A percentile compares a stretch with the other conserved stretches of the same genome.
Conservation (phyloP, 2,888 invertebrate species). For the Neoascia interrupta region DNA sequence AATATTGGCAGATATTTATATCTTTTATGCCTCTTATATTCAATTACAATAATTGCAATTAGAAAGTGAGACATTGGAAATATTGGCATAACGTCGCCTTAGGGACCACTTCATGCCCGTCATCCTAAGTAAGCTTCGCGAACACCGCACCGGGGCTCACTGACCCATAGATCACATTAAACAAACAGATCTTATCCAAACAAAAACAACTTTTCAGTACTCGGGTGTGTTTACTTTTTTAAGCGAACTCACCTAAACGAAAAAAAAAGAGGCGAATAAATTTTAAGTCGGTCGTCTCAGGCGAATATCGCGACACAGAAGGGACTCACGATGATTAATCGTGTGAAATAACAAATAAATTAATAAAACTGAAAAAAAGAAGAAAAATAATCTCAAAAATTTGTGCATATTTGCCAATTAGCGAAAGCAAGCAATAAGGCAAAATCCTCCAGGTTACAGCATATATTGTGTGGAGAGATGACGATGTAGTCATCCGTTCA, state of each 20-base stretch:
- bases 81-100: too few relatives aligned
- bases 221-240: neutral
- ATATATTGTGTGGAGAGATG: neutral
- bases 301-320: neutral
- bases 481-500: slow-evolving; percentile 44
- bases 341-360: slow-evolving; percentile 36
- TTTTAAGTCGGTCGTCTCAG: neutral
- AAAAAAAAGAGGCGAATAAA: slow-evolving; percentile 5
- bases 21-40: too few relatives aligned
- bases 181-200: neutral
- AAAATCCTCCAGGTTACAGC: neutral
- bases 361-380: too few relatives aligned
- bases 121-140: neutral
- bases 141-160: slow-evolving; percentile 2
- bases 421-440: slow-evolving; percentile 40
- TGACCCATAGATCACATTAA: slow-evolving; percentile 20
- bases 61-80: too few relatives aligned
- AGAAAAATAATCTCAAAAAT: slow-evolving; percentile 38
- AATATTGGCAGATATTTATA: too few relatives aligned
- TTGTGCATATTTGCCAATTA: slow-evolving; percentile 57
- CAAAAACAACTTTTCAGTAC: neutral
- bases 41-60: too few relatives aligned
- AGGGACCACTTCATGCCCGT: neutral
- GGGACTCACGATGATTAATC: slow-evolving; percentile 34
- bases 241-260: neutral